Percentiles rank a stretch among this genome's conserved stretches.
These are phyloP conservation scores for Crotalus helleri DNA, from an alignment of 2,113 vertebrate species.

Conservation along the genomic window DNA sequence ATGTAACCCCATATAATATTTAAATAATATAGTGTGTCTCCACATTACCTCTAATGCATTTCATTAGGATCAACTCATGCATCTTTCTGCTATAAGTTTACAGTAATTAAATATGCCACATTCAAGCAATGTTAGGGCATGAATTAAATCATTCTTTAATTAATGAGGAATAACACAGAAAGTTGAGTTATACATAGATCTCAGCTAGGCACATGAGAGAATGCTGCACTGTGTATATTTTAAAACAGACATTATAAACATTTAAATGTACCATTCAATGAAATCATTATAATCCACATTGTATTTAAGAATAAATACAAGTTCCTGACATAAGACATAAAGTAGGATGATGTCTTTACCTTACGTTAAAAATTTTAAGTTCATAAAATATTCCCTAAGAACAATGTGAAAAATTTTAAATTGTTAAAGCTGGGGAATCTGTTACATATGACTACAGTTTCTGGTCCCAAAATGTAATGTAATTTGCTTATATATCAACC, in stretches of 20 bases:
- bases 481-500: slow-evolving; percentile 66
- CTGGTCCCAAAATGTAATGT: slow-evolving; percentile 49
- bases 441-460: slow-evolving; percentile 49
- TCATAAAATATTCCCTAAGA: slow-evolving; percentile 25
- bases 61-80: background rate
- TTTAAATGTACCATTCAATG: background rate
- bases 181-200: background rate
- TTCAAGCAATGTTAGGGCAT: background rate
- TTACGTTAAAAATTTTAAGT: background rate
- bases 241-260: background rate
- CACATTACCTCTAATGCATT: background rate
- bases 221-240: background rate
- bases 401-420: slow-evolving; percentile 54
- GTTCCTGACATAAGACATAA: background rate
- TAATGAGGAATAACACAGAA: background rate
- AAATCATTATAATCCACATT: background rate
- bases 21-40: background rate
- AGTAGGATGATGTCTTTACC: background rate
- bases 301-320: background rate
- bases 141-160: background rate
- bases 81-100: background rate
- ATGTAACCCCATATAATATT: background rate
- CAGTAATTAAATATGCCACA: background rate
- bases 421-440: slow-evolving; percentile 41
- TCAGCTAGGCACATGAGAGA: background rate